Percentiles rank a stretch among this genome's conserved stretches.
Conservation (phyloP, 2,888 invertebrate genomes). For the Drosophila gaucha region DNA sequence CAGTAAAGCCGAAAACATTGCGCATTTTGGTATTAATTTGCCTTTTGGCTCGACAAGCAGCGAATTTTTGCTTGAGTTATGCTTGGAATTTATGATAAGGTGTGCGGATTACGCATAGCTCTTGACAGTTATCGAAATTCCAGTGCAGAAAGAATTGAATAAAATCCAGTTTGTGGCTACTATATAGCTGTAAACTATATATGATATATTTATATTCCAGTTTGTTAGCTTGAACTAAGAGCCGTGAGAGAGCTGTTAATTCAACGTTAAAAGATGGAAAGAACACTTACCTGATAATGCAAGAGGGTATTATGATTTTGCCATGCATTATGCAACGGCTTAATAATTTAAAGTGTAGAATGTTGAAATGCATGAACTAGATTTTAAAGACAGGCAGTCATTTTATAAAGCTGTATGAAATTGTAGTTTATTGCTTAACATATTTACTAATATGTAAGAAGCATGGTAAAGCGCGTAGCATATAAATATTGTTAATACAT, state of each 20-base stretch:
- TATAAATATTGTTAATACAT: too few relatives aligned
- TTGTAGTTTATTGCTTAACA: too few relatives aligned
- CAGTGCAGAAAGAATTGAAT: conserved; percentile 7
- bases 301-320: not conserved
- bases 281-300: not conserved
- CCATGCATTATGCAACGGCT: not conserved
- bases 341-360: not conserved
- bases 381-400: too few relatives aligned
- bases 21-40: conserved; percentile 57
- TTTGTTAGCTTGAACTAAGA: not conserved
- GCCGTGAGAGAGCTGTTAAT: not conserved
- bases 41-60: conserved; percentile 21
- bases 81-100: conserved; percentile 69
- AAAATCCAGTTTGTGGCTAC: not conserved
- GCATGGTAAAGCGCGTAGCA: too few relatives aligned
- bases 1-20: conserved; percentile 38
- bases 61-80: conserved; percentile 51
- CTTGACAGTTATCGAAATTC: conserved; percentile 16
- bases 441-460: too few relatives aligned
- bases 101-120: conserved; percentile 40
- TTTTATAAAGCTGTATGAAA: too few relatives aligned
- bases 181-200: not conserved
- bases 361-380: too few relatives aligned
- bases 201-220: not conserved
- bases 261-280: conserved; percentile 1